Base-by-base conservation (phyloP, 2,888 invertebrate genomes). In the Lycaena phlaeas region DNA sequence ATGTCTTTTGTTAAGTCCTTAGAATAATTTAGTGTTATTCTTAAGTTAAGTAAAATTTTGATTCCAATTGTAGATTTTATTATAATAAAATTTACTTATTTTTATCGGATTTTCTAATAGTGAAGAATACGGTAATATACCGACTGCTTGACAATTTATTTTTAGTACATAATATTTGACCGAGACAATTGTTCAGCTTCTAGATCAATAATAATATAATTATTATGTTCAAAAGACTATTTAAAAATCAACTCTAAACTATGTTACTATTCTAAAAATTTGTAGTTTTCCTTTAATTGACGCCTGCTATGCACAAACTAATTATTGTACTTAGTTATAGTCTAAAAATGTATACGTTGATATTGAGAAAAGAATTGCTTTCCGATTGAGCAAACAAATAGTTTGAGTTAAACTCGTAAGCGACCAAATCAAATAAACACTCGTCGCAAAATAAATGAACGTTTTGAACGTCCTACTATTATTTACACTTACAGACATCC, bases 281-380 rank as follows among this genome's bases (percentile, higher is more conserved):
- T 31, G 18, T 18, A 10, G 31, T 10, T 11, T 7, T 30, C 10
- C 62, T 52, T 52, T 76, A 78, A 79, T 79, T 79, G 78, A 79
- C 78, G 66, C 60, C 67, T 67, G 70, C 70, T 73, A 70, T 65
- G 48, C 55, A 60, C 58, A 43, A 54, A 54, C 68, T 77, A 74
- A 52, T 74, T 74, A 78, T 78, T 79, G 79, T 81, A 77, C 78
- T 79, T 71, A 70, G 51, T 61, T 63, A 65, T 71, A 72, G 62
- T 55, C 64, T 67, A 18, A 51, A 18, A 37, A 26, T 22, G 15
- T 45, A 44, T 45, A 44, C 26, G 45, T 41, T 36, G 41, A 45
- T 18, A 31, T 15, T 31, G 31, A 31, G 15, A 46, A 51, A 46
- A 38, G 42, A 60, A 72, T 77, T 77, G 71, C 71, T 75, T 76